These are phyloP conservation scores for Galerucella nymphaeae DNA, from an alignment of 2,888 invertebrate species.

Conservation along the genomic window DNA sequence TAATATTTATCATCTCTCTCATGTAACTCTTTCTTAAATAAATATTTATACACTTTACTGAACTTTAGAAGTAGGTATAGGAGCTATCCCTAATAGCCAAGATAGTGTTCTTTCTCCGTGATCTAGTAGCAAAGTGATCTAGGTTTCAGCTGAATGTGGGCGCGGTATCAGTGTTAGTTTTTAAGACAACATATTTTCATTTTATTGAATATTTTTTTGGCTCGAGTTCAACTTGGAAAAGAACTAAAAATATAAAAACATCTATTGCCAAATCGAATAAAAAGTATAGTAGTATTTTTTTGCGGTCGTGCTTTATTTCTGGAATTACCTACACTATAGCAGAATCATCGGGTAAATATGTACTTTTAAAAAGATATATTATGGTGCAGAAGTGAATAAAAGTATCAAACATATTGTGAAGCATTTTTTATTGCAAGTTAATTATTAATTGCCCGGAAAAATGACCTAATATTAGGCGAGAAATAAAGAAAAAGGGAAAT, in stretches of 20 bases:
- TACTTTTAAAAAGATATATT: not conserved
- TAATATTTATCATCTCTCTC: no score
- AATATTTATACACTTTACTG: no score
- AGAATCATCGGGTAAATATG: not conserved
- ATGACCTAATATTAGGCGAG: not conserved
- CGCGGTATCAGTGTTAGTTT: conserved; percentile 11
- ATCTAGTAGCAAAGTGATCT: no score
- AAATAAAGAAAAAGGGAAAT: no score
- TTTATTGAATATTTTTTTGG: conserved; percentile 48
- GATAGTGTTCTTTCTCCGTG: no score
- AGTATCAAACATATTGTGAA: not conserved
- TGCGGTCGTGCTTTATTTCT: conserved; percentile 28
- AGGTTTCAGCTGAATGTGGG: not conserved
- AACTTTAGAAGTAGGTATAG: no score
- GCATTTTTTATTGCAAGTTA: not conserved
- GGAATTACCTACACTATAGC: not conserved
- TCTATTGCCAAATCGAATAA: conserved; percentile 39
- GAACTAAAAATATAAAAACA: conserved; percentile 53
- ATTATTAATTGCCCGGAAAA: not conserved
- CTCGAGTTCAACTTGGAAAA: conserved; percentile 46
- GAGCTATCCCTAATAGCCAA: no score
- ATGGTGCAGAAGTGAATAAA: not conserved
- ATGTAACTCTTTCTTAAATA: no score
- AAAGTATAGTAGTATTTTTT: conserved; percentile 36
- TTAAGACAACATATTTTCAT: conserved; percentile 23